Percentiles rank a stretch among this genome's conserved stretches.
These are phyloP conservation scores for Liparis tanakae DNA, from an alignment of 2,797 vertebrate genomes.

Conservation along the genomic window DNA sequence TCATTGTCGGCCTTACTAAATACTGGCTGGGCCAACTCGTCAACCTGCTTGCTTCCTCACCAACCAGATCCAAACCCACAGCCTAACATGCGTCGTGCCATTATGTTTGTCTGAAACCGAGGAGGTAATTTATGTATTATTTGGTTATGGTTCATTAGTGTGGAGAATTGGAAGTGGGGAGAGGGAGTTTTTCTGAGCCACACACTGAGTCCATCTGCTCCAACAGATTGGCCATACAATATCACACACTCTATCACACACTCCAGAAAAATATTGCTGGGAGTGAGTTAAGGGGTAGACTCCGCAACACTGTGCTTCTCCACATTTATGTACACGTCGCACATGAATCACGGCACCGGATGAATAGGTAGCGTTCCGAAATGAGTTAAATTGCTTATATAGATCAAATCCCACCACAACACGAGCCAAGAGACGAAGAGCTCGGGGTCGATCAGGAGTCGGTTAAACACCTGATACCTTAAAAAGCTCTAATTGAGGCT, in stretches of 20 bases:
- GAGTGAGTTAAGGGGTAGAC: constrained; percentile 68
- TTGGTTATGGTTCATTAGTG: constrained; percentile 84
- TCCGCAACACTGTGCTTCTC: constrained; percentile 48
- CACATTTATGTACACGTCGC: constrained; percentile 32
- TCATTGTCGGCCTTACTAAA: constrained; percentile 61
- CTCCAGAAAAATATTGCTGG: constrained; percentile 65
- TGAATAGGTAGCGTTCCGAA: constrained; percentile 29
- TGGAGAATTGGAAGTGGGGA: constrained; percentile 76
- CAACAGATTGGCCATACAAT: constrained; percentile 80
- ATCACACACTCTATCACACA: constrained; percentile 68
- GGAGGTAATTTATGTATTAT: constrained; percentile 81
- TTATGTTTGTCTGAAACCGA: constrained; percentile 71
- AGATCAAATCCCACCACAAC: constrained; percentile 49
- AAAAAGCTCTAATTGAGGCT: constrained; percentile 67
- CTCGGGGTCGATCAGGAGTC: constrained; percentile 54
- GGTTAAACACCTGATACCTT: constrained; percentile 64
- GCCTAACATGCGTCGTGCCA: constrained; percentile 60
- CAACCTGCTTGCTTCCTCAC: constrained; percentile 54
- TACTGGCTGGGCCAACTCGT: constrained; percentile 48
- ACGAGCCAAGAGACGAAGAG: constrained; percentile 33
- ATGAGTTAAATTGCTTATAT: constrained; percentile 30
- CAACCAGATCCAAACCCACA: constrained; percentile 50
- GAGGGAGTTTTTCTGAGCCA: constrained; percentile 70
- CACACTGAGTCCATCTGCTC: constrained; percentile 84
- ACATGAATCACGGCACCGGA: constrained; percentile 17